A percentile compares a stretch with the other conserved stretches of the same genome.
These are phyloP conservation scores for Sminthurides aquaticus DNA, from an alignment of 2,888 invertebrate genomes.

Conservation along the genomic window DNA sequence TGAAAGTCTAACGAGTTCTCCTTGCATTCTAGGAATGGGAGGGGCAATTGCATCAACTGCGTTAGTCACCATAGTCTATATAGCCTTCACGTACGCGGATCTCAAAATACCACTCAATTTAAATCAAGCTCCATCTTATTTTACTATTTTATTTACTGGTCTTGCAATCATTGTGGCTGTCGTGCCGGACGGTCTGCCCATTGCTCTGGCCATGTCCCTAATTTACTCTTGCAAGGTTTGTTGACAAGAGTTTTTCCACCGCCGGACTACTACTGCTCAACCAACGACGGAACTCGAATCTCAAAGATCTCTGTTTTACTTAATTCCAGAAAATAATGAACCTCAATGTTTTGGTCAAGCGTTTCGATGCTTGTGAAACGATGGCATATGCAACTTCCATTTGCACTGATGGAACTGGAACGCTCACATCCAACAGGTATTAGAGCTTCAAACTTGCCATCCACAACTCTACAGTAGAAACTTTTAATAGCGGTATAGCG, in stretches of 20 bases:
- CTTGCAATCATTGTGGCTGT: conserved; percentile 98
- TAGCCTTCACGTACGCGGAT: conserved; percentile 77
- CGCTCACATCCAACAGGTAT: conserved; percentile 88
- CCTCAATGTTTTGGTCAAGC: conserved; percentile 97
- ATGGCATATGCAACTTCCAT: conserved; percentile 99
- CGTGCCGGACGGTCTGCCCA: conserved; percentile 95
- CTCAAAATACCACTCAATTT: conserved; percentile 66
- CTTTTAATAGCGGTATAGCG: too few species aligned
- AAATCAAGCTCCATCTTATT: conserved; percentile 76
- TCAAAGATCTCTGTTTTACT: background rate
- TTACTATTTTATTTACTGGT: conserved; percentile 97
- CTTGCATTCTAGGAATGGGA: conserved; percentile 73
- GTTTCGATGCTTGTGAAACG: conserved; percentile 99
- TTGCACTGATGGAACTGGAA: conserved; percentile 99
- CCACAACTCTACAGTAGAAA: too few species aligned
- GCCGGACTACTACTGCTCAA: too few species aligned
- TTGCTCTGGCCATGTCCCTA: conserved; percentile 94
- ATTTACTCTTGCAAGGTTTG: conserved; percentile 97
- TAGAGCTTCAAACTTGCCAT: background rate
- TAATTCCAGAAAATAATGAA: conserved; percentile 96
- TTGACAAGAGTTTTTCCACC: background rate
- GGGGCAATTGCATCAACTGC: conserved; percentile 94
- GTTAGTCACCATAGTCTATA: conserved; percentile 90
- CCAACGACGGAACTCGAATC: background rate
- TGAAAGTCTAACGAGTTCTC: too few species aligned